phyloP scores from a whole-genome alignment of 2,797 vertebrate genomes.

The Gymnothorax reevesii region DNA sequence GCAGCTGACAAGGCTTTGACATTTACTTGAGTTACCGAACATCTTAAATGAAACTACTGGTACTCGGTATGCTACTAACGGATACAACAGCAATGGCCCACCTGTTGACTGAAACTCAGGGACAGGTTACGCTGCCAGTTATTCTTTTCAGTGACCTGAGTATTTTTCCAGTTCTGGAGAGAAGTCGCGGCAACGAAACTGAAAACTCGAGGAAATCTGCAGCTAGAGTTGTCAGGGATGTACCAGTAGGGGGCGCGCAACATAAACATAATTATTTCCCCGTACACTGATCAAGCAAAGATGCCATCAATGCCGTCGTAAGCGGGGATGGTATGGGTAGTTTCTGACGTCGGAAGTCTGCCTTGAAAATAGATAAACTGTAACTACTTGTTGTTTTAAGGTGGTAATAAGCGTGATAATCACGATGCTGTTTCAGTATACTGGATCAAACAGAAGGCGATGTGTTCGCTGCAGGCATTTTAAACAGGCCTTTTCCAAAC shows the following conservation, averaged over 20 bases:
- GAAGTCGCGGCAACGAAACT: background rate
- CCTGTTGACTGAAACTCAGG: background rate
- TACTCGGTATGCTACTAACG: background rate
- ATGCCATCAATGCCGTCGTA: background rate
- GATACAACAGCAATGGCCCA: background rate
- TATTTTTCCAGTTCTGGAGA: background rate
- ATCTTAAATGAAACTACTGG: background rate
- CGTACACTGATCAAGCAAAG: background rate
- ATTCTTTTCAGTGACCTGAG: background rate
- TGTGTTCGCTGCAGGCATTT: background rate
- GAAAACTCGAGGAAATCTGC: background rate
- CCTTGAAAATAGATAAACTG: background rate
- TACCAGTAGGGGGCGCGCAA: background rate
- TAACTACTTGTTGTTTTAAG: background rate
- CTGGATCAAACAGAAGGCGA: background rate
- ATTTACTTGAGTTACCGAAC: background rate
- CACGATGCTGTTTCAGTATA: background rate
- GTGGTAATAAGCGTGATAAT: background rate
- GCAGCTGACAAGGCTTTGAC: background rate
- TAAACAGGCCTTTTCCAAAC: background rate
- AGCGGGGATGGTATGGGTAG: background rate
- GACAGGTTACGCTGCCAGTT: background rate
- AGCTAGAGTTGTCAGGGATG: background rate
- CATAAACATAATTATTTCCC: background rate
- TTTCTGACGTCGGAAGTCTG: background rate